A percentile compares a stretch with the other conserved stretches of the same genome.
Evolutionary conservation across 2,113 vertebrate genomes (phyloP).

Genomic region (Edolisoma coerulescens): DNA sequence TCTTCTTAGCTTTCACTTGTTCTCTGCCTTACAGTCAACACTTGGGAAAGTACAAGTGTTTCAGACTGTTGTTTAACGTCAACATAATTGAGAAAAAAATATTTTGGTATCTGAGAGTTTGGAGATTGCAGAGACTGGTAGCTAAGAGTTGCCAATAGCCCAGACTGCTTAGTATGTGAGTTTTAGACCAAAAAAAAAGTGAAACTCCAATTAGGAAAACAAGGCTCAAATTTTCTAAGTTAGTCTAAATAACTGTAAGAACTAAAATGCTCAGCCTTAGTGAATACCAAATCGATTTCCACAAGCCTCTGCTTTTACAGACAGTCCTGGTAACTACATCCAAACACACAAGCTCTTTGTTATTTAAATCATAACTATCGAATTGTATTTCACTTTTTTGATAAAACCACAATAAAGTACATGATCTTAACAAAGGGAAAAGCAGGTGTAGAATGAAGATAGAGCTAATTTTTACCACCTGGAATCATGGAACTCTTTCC

Average conservation of each 20-base stretch:
- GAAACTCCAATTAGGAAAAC: neutral
- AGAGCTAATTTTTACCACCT: neutral
- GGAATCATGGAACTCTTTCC: neutral
- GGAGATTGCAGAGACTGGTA: neutral
- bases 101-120: neutral
- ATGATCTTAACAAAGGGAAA: neutral
- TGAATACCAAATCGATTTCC: neutral
- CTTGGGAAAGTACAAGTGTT: neutral
- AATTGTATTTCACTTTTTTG: neutral
- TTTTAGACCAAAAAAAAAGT: neutral
- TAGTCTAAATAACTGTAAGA: neutral
- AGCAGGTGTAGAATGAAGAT: neutral
- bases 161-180: neutral
- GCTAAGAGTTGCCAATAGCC: neutral
- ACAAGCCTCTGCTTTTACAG: neutral
- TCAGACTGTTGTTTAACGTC: neutral
- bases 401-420: conserved; percentile 8
- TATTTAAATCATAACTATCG: neutral
- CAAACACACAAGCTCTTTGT: neutral
- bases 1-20: neutral
- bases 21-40: neutral
- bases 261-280: neutral
- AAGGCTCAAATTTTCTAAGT: neutral
- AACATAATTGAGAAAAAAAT: neutral
- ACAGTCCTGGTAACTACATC: neutral